Conservation (phyloP, 2,113 vertebrate species). For the Ondatra zibethicus region DNA sequence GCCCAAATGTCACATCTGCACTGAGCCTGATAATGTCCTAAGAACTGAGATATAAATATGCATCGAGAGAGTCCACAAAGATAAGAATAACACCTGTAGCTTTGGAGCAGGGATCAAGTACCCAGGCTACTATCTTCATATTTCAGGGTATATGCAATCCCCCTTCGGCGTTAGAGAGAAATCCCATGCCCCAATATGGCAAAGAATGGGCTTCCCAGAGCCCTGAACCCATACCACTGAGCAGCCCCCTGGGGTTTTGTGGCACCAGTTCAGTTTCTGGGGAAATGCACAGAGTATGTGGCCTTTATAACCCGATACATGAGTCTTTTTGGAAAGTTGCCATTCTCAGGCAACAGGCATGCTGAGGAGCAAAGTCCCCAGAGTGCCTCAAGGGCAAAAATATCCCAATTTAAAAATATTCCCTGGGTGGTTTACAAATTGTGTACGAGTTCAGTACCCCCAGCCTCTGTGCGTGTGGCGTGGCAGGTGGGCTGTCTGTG, state of each 20-base stretch:
- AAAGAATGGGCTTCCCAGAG: background rate
- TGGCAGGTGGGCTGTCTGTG: slow-evolving; percentile 69
- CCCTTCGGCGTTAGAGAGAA: slow-evolving; percentile 31
- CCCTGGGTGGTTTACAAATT: slow-evolving; percentile 57
- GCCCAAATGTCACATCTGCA: slow-evolving; percentile 10
- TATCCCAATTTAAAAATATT: slow-evolving; percentile 80
- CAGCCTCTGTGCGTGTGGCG: background rate
- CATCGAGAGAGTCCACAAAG: background rate
- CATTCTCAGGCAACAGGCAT: slow-evolving; percentile 69
- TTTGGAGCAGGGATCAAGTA: background rate
- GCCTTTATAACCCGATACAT: slow-evolving; percentile 58
- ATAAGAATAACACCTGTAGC: slow-evolving; percentile 48
- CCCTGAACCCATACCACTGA: background rate
- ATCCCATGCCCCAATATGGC: slow-evolving; percentile 49
- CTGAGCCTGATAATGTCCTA: slow-evolving; percentile 31
- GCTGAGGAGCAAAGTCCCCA: slow-evolving; percentile 49
- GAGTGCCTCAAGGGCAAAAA: slow-evolving; percentile 68
- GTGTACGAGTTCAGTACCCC: slow-evolving; percentile 27
- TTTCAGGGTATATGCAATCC: background rate
- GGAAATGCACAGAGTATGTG: slow-evolving; percentile 69
- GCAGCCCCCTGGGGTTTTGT: slow-evolving; percentile 3
- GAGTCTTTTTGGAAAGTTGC: slow-evolving; percentile 59
- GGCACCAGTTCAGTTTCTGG: background rate
- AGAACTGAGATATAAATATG: slow-evolving; percentile 53
- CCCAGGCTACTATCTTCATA: background rate